phyloP scores from a whole-genome alignment of 2,797 vertebrate genomes.

The Myoxocephalus aenaeus region DNA sequence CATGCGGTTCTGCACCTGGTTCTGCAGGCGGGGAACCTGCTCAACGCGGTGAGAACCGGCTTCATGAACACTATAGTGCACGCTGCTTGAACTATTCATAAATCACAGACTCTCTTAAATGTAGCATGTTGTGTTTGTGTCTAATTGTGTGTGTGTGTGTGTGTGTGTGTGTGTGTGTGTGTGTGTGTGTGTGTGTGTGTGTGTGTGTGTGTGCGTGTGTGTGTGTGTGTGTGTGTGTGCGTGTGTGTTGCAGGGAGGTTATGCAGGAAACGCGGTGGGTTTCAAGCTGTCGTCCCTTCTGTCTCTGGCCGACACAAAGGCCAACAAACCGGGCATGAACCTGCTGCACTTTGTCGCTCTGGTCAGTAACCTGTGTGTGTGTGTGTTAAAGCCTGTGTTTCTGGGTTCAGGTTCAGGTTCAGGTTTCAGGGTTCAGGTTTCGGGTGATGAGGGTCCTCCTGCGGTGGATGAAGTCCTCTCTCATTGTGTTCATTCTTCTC shows the following conservation, averaged over 20 bases:
- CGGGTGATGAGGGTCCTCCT: neutral
- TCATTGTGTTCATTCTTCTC: fast-evolving
- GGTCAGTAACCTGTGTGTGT: conserved; percentile 78
- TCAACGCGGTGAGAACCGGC: conserved; percentile 68
- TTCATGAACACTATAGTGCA: too few species aligned
- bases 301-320: conserved; percentile 93
- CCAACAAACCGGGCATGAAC: conserved; percentile 96
- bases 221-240: too few species aligned
- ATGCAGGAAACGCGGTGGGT: conserved; percentile 92
- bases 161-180: too few species aligned
- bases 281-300: conserved; percentile 95
- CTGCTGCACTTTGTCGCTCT: conserved; percentile 95
- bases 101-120: too few species aligned
- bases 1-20: conserved; percentile 90
- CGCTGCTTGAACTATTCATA: too few species aligned
- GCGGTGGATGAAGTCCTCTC: neutral
- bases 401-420: too few species aligned
- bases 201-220: too few species aligned
- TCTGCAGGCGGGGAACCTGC: conserved; percentile 84
- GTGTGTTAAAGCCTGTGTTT: neutral
- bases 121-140: too few species aligned
- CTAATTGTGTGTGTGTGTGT: too few species aligned
- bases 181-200: too few species aligned
- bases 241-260: conserved; percentile 86
- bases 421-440: too few species aligned